These are phyloP conservation scores for Myodes glareolus DNA, from an alignment of 2,113 vertebrate species.

Conservation along the genomic window DNA sequence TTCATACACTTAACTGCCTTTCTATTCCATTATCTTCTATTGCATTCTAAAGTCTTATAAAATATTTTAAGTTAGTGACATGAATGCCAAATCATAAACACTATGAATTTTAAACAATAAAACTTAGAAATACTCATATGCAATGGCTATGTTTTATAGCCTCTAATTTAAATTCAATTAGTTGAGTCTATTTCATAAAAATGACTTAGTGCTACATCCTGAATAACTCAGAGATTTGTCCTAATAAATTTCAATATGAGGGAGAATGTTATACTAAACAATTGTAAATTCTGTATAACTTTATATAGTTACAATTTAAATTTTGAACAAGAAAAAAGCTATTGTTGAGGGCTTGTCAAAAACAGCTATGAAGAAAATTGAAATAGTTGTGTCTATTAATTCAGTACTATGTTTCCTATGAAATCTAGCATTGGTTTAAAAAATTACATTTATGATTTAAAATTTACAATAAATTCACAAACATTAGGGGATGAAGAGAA, in stretches of 20 bases:
- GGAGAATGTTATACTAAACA: slow-evolving; percentile 11
- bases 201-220: slow-evolving; percentile 42
- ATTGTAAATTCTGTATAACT: slow-evolving; percentile 38
- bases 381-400: slow-evolving; percentile 46
- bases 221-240: slow-evolving; percentile 49
- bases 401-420: slow-evolving; percentile 10
- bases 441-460: neutral
- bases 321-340: slow-evolving; percentile 14
- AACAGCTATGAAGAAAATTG: neutral
- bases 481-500: neutral
- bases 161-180: slow-evolving; percentile 52
- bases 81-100: slow-evolving; percentile 31
- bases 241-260: slow-evolving; percentile 42
- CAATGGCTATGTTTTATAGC: slow-evolving; percentile 6
- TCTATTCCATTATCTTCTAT: neutral
- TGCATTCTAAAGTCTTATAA: neutral
- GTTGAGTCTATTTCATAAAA: slow-evolving; percentile 38
- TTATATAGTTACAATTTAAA: slow-evolving; percentile 40
- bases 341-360: slow-evolving; percentile 43
- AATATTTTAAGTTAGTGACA: slow-evolving; percentile 36
- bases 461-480: neutral
- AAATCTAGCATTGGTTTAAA: neutral
- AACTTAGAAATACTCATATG: neutral
- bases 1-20: neutral
- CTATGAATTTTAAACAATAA: slow-evolving; percentile 41